A percentile compares a stretch with the other conserved stretches of the same genome.
phyloP scores from a whole-genome alignment of 1,140 invertebrate species.

The Lerema accius region DNA sequence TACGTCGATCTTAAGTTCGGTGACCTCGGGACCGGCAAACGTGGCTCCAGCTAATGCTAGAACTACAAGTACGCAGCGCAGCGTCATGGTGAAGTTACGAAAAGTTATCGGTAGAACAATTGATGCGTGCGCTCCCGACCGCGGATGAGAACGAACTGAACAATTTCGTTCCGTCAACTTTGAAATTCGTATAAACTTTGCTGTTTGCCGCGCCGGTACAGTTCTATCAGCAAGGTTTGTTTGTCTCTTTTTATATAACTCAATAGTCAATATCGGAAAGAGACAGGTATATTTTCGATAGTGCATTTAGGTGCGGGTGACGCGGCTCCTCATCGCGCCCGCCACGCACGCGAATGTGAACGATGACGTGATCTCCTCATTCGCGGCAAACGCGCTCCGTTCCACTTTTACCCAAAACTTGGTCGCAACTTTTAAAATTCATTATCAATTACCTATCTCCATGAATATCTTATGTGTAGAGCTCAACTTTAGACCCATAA shows the following conservation, averaged over 20 bases:
- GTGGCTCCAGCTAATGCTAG: constrained; percentile 78
- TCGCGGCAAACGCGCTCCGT: constrained; percentile 51
- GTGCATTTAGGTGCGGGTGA: constrained; percentile 40
- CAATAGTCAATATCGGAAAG: constrained; percentile 31
- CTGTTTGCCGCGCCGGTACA: constrained; percentile 45
- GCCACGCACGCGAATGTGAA: constrained; percentile 72
- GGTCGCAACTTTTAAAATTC: constrained; percentile 43
- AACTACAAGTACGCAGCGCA: constrained; percentile 66
- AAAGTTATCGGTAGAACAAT: constrained; percentile 57
- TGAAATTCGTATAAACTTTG: constrained; percentile 65
- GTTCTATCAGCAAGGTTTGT: constrained; percentile 17
- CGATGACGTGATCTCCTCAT: constrained; percentile 64
- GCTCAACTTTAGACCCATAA: constrained; percentile 1
- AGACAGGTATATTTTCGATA: constrained; percentile 47
- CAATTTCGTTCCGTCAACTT: constrained; percentile 53
- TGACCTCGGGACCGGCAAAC: constrained; percentile 69
- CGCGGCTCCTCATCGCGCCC: constrained; percentile 54
- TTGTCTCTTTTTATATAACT: not conserved
- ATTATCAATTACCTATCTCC: constrained; percentile 33
- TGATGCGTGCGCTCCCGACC: constrained; percentile 47
- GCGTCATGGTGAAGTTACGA: constrained; percentile 74
- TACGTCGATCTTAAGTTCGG: constrained; percentile 91
- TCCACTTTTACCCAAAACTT: constrained; percentile 65
- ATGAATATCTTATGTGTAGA: constrained; percentile 11
- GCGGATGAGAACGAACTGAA: constrained; percentile 60